A percentile compares a stretch with the other conserved stretches of the same genome.
These are phyloP conservation scores for Conopomorpha cramerella DNA, from an alignment of 1,140 invertebrate species.

Conservation along the genomic window DNA sequence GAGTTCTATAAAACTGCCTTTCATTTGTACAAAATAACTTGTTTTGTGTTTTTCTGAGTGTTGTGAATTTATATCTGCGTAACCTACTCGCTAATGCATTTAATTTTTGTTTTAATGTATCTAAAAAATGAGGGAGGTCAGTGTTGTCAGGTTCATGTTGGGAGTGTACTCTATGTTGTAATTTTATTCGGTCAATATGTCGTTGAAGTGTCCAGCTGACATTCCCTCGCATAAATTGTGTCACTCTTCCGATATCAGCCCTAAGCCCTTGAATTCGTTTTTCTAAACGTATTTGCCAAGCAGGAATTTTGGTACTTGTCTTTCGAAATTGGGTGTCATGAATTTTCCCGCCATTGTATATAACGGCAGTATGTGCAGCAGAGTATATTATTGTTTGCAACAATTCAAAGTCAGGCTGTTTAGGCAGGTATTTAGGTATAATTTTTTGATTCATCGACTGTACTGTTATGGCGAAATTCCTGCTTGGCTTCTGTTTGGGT, in stretches of 20 bases:
- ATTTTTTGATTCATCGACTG: not conserved
- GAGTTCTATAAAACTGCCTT: not conserved
- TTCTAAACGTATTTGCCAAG: not conserved
- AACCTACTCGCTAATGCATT: not conserved
- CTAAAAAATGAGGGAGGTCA: not conserved
- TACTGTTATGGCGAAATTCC: not conserved
- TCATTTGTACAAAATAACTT: not conserved
- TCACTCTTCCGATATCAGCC: not conserved
- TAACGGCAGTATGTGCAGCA: not conserved
- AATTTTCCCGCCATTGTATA: not conserved
- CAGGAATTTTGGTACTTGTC: not conserved
- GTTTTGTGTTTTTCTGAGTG: not conserved
- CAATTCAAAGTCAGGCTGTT: not conserved
- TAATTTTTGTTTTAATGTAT: not conserved
- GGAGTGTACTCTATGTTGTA: not conserved
- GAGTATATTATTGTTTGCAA: not conserved
- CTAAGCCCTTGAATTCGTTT: not conserved
- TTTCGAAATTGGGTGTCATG: too few relatives aligned
- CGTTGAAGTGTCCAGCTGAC: not conserved
- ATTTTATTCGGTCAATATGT: not conserved
- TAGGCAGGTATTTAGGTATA: not conserved
- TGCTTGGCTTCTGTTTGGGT: not conserved
- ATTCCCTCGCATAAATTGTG: not conserved
- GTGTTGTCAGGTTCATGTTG: not conserved
- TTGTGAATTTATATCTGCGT: not conserved